Percentiles rank a stretch among this genome's conserved stretches.
These are phyloP conservation scores for Pheosia tremula DNA, from an alignment of 2,888 invertebrate genomes.

Conservation along the genomic window DNA sequence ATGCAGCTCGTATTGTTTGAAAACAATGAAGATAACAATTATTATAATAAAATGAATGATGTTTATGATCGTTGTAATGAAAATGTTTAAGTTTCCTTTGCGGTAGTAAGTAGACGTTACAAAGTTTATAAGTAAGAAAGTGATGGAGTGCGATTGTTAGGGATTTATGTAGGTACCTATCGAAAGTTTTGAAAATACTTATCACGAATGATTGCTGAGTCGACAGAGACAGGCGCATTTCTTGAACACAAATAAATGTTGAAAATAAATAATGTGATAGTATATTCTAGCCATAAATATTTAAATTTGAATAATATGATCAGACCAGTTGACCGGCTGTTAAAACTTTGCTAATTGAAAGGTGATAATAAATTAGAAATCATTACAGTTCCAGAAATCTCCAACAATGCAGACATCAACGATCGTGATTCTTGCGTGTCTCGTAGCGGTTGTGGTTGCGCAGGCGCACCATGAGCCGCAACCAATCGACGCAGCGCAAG, in stretches of 20 bases:
- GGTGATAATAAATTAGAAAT: background rate
- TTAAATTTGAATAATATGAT: too few species aligned
- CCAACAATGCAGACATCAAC: slow-evolving; percentile 72
- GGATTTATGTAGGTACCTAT: background rate
- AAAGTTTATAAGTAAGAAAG: background rate
- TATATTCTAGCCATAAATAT: too few species aligned
- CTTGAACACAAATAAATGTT: too few species aligned
- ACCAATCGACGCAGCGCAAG: slow-evolving; percentile 54
- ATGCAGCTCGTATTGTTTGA: background rate
- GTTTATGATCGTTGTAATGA: background rate
- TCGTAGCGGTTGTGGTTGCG: slow-evolving; percentile 65
- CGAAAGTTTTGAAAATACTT: too few species aligned
- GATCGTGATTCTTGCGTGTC: slow-evolving; percentile 68
- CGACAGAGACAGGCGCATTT: too few species aligned
- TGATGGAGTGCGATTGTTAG: background rate
- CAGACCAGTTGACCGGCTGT: too few species aligned
- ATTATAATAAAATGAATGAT: background rate
- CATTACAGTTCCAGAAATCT: slow-evolving; percentile 40
- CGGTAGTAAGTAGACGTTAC: background rate
- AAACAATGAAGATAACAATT: background rate
- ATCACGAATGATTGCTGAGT: too few species aligned
- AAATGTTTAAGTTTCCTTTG: background rate
- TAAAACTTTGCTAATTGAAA: too few species aligned
- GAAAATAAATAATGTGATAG: too few species aligned
- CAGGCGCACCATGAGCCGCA: slow-evolving; percentile 43